Conservation (phyloP, 2,113 vertebrate species). For the Opisthocomus hoazin region DNA sequence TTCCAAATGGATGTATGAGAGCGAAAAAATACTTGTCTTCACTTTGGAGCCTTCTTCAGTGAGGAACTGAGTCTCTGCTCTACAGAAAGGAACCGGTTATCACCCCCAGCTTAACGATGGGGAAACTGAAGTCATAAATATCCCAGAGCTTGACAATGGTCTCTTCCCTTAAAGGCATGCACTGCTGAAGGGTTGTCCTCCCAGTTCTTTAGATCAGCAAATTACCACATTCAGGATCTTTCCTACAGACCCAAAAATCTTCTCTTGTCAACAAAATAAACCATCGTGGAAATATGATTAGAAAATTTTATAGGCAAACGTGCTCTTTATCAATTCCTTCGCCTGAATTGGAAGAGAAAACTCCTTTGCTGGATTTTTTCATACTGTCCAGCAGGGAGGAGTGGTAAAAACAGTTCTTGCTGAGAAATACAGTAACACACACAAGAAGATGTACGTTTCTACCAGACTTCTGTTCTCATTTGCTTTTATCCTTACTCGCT, state of each 20-base stretch:
- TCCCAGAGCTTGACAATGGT: background rate
- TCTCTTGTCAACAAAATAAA: background rate
- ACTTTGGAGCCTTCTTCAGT: background rate
- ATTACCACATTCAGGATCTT: background rate
- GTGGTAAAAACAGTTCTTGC: background rate
- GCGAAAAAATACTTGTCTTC: background rate
- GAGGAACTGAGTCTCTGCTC: background rate
- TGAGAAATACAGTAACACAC: background rate
- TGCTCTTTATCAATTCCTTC: background rate
- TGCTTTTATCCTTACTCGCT: background rate
- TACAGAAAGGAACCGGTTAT: background rate
- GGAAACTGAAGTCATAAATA: background rate
- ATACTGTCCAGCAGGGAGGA: background rate
- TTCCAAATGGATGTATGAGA: background rate
- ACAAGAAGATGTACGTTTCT: background rate
- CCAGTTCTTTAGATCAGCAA: background rate
- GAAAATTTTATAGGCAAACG: background rate
- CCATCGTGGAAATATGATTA: background rate
- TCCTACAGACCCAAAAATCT: background rate
- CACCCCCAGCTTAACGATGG: background rate
- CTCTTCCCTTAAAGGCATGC: background rate
- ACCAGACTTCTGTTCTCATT: background rate
- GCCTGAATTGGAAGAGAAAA: background rate
- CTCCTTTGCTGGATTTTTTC: background rate
- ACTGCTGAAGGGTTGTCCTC: background rate